Conservation (phyloP, 2,113 vertebrate genomes). For the Manacus vitellinus region DNA sequence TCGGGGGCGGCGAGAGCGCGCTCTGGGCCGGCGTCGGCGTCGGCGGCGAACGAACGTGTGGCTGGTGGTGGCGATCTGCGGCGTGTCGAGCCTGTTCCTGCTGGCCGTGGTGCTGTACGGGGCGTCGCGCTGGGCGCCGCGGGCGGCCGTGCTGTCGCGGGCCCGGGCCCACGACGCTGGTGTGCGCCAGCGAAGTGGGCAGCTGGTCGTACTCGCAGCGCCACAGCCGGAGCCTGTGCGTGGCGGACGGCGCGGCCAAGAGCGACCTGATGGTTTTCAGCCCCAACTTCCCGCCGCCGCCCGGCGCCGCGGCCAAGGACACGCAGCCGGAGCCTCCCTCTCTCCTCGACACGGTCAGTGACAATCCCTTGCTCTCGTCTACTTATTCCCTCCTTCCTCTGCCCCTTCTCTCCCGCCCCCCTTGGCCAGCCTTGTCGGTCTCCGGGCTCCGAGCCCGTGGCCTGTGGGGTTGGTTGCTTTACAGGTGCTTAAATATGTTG, state of each 20-base stretch:
- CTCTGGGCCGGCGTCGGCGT: too few species aligned
- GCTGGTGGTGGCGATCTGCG: conserved; percentile 62
- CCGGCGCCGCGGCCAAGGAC: neutral
- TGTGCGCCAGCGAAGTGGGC: neutral
- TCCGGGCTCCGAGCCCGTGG: too few species aligned
- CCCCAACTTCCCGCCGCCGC: neutral
- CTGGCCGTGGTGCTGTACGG: neutral
- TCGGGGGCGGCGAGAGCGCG: too few species aligned
- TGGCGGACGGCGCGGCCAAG: neutral
- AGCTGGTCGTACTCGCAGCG: neutral
- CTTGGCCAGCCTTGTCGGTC: too few species aligned
- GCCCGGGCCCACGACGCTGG: neutral
- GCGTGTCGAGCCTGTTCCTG: conserved; percentile 50
- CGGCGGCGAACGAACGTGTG: conserved; percentile 40
- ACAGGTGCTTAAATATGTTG: too few species aligned
- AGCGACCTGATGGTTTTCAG: neutral
- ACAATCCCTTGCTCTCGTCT: fast-evolving
- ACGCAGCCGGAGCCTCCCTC: fast-evolving
- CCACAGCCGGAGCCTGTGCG: neutral
- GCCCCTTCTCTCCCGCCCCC: too few species aligned
- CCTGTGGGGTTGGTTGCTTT: too few species aligned
- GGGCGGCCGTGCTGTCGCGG: neutral
- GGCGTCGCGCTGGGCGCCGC: neutral
- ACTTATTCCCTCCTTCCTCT: too few species aligned
- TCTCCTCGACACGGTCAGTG: neutral